Base-by-base conservation (phyloP, 2,888 invertebrate genomes). In the Cerastis rubricosa region DNA sequence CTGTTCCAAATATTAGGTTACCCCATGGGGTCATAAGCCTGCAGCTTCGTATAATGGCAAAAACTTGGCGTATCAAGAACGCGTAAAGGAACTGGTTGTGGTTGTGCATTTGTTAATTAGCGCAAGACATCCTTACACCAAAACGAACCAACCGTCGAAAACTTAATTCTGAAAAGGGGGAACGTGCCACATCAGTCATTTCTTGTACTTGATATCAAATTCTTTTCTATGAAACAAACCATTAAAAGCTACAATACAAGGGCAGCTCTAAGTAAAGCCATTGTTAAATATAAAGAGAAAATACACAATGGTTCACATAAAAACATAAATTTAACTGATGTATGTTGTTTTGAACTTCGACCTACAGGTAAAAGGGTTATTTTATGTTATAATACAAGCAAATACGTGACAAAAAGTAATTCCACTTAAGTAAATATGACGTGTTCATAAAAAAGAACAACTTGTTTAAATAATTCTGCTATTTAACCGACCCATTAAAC, bases 31-130 rank as follows among this genome's bases (percentile, higher is more conserved):
- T 61, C 59, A 61, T 51, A 54, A 22, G 19, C 66, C 43, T 54
- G n/a, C 45, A 57, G 17, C 25, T 66, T 29, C 57, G 47, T 11
- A 84, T 66, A 40, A 63, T 72, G 25, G n/a, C 71, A 61, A 35
- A 65, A 68, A 57, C 45, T 63, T 65, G 49, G 14, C 66, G 49
- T 59, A 74, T 70, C 59, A 74, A 66, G 72, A 66, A 70, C 69
- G 74, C 66, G 47, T 70, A 25, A 77, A 85, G 71, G 25, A 83
- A 82, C 83, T 63, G 69, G 83, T 85, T 85, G 54, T 64, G 29
- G 77, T 85, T 81, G 51, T 59, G 29, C 63, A 47, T 70, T 72
- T 82, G 71, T 19, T 82, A 85, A 82, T 77, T 63, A 84, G 74
- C 35, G 74, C 83, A 84, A 47, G 63, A 74, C 74, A 61, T 68